Evolutionary conservation across 2,888 invertebrate genomes (phyloP).

Genomic region (Cantharis nigra): DNA sequence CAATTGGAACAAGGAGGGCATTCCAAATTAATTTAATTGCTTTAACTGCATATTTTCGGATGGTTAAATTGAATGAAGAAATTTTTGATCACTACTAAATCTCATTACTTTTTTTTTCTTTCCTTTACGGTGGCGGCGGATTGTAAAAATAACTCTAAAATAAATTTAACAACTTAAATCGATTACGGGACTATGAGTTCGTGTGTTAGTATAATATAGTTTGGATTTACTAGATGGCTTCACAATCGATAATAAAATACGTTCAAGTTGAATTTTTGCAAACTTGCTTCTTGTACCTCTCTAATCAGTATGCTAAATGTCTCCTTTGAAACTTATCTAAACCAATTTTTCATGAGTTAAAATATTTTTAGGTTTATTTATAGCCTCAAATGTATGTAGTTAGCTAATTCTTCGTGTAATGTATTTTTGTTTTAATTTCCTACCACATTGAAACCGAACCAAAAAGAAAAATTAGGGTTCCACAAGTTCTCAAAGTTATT

Average conservation of each 20-base stretch:
- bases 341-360: not conserved
- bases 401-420: no score
- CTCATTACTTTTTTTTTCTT: not conserved
- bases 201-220: not conserved
- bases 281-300: not conserved
- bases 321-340: not conserved
- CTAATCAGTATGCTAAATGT: not conserved
- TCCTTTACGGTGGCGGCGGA: not conserved
- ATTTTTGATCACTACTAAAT: not conserved
- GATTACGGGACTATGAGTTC: not conserved
- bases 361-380: not conserved
- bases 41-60: slow-evolving; percentile 1
- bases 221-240: not conserved
- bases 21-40: slow-evolving; percentile 26
- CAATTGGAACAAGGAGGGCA: slow-evolving; percentile 24
- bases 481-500: no score
- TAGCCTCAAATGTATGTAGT: not conserved
- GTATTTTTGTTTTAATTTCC: no score
- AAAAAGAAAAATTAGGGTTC: no score
- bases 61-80: not conserved
- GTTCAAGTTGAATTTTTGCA: not conserved
- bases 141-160: not conserved
- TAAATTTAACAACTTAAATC: not conserved
- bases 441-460: no score
- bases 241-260: not conserved